Evolutionary conservation across 35 echinoderm and acorn worm genomes (phyloP), one percentile per base, ranked within the genome.

Genomic region (Amphiura filiformis): DNA sequence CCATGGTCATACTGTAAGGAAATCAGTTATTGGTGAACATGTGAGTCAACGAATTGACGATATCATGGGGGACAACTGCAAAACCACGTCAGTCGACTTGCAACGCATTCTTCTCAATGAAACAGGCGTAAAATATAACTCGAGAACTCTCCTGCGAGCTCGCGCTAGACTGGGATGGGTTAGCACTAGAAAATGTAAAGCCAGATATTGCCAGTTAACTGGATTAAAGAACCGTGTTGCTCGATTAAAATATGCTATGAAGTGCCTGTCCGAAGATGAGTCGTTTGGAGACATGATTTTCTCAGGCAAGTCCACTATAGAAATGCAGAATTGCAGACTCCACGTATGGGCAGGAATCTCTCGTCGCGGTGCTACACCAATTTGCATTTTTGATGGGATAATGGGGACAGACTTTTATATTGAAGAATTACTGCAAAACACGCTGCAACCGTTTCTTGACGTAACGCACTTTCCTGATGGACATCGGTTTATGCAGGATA

Each of bases 251-350:
- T 87, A 70, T 44, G 86, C 86, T 36, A 78, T 79, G 11, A 20
- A 79, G 11, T 87, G 86, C n/a, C 39, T 22, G 39, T 39, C 7
- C 2, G 34, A 39, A 38, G 14, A 79, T 23, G 86, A 87, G 13
- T n/a, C 35, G 17, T 95, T 91, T 32, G 65, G 80, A 31, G 76
- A 94, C 78, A 84, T 95, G 1, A 81, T 95, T 37, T 95, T 91
- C 65, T 84, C 85, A 12, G 89, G 92, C 75, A 85, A 95, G 28
- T 39, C 56, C 39, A 65, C 89, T 7, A 56, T 95, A 15, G 57
- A 95, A 80, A 23, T 95, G 7, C 34, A 95, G n/a, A n/a, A n/a
- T n/a, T n/a, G 65, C 5, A 87, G 78, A 33, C 17, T 87, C n/a
- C 85, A 87, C 32, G 85, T 87, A 31, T 87, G 85, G 85, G 85